phyloP scores from a whole-genome alignment of 2,797 vertebrate species.

The Phrynocephalus guinanensis region DNA sequence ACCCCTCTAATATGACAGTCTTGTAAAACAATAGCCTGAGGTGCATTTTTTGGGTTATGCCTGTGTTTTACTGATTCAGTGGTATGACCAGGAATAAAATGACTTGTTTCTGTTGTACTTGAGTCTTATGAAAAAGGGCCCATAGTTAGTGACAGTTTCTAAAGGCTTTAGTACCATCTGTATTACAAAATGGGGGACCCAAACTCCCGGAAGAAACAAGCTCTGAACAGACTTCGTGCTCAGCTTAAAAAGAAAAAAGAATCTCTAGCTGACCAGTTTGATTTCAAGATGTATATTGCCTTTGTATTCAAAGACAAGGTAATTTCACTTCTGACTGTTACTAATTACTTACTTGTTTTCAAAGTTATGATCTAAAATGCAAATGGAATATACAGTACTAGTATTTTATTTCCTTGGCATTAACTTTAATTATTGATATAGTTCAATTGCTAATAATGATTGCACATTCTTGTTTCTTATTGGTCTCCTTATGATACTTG shows the following conservation, averaged over 20 bases:
- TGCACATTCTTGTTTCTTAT: not conserved
- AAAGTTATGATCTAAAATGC: too few relatives aligned
- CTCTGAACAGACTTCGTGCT: conserved; percentile 99
- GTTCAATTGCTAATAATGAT: not conserved
- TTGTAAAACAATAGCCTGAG: conserved; percentile 75
- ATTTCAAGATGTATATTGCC: conserved; percentile 99
- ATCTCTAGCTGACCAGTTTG: conserved; percentile 99
- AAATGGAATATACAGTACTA: too few relatives aligned
- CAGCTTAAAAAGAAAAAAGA: conserved; percentile 99
- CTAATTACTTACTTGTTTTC: not conserved
- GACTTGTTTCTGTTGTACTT: conserved; percentile 87
- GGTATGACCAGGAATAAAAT: conserved; percentile 85
- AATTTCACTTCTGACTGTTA: conserved; percentile 64
- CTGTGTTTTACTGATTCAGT: conserved; percentile 77
- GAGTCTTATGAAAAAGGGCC: conserved; percentile 82
- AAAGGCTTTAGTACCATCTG: conserved; percentile 85
- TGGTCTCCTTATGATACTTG: not conserved
- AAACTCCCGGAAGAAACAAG: conserved; percentile 99
- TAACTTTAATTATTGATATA: not conserved
- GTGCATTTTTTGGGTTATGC: conserved; percentile 75
- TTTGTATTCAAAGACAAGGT: conserved; percentile 99
- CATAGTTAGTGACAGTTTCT: conserved; percentile 84
- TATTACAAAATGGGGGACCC: conserved; percentile 98
- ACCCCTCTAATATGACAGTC: conserved; percentile 74
- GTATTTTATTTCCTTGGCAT: too few relatives aligned